Evolutionary conservation across 1,140 invertebrate species (phyloP), one percentile per base, ranked within the genome.

Genomic region (Arctopsyche grandis): DNA sequence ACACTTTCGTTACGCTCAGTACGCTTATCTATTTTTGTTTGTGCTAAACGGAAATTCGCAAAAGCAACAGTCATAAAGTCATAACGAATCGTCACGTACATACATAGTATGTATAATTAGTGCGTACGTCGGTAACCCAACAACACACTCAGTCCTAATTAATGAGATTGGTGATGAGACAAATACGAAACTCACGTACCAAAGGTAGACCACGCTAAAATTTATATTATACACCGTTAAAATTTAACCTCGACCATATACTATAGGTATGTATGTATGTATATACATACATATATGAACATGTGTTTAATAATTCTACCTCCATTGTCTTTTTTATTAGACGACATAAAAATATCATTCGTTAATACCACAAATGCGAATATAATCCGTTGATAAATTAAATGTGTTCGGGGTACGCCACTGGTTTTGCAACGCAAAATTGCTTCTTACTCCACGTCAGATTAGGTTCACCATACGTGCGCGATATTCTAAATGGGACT

Each of bases 1-100:
- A 38, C 16, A 21, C 56, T 60, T 60, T 60, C 56, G 56, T 60
- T 60, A 21, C 56, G 56, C n/a, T 60, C 21, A 7, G 29, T 38
- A 38, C 56, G 56, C 56, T 60, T 60, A 60, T 60, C 56, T 60
- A 16, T 60, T 60, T 60, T 60, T 60, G 56, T 60, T 60, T 60
- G 56, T 19, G 56, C 19, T 19, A 60, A 60, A 60, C 56, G 16
- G n/a, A 21, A 60, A 60, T 60, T 60, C 56, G 56, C 56, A 60
- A 19, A 52, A 38, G 29, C 3, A 38, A 60, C 56, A 16, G 56
- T 60, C 56, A 21, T 60, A 60, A 60, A 60, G 56, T 21, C 56
- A 19, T 21, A 21, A 60, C 56, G 56, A 19, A 60, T 60, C 56
- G 56, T 60, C 56, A 60, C 56, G 56, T 60, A 60, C 16, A 9